These are phyloP conservation scores for Pseudomyrmex sp. DNA, from an alignment of 1,140 invertebrate species.

Conservation along the genomic window DNA sequence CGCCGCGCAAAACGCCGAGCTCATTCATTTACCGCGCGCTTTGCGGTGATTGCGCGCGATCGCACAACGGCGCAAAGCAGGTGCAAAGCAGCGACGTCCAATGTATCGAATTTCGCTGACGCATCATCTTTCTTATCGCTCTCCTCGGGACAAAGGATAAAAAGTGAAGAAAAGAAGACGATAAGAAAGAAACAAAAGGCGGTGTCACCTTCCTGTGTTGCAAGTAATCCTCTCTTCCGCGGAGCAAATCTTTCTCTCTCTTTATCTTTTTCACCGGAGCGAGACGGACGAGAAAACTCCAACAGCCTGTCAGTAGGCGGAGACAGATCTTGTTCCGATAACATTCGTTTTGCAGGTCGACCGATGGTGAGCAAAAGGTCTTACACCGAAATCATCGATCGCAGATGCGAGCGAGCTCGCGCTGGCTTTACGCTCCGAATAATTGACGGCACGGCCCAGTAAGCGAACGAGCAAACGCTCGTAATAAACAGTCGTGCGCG, in stretches of 20 bases:
- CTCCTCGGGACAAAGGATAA: constrained; percentile 40
- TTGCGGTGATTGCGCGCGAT: constrained; percentile 4
- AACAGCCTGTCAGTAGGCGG: constrained; percentile 35
- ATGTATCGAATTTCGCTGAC: constrained; percentile 65
- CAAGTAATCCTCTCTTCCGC: constrained; percentile 20
- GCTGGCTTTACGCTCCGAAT: constrained; percentile 61
- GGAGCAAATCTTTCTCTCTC: not conserved
- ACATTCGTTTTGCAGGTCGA: constrained; percentile 40
- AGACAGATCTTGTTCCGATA: constrained; percentile 55
- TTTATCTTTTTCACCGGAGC: not conserved
- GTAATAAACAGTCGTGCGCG: constrained; percentile 55
- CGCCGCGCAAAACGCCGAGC: constrained; percentile 2
- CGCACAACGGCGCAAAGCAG: constrained; percentile 24
- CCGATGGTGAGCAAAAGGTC: constrained; percentile 45
- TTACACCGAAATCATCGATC: constrained; percentile 57
- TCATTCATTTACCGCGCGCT: constrained; percentile 45
- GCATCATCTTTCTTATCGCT: constrained; percentile 48
- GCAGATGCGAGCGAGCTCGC: constrained; percentile 37
- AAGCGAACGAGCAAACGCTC: constrained; percentile 52
- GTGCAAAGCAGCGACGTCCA: constrained; percentile 61
- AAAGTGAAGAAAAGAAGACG: constrained; percentile 7
- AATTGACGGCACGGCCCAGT: constrained; percentile 45
- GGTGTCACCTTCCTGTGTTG: constrained; percentile 29
- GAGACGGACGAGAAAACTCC: constrained; percentile 27
- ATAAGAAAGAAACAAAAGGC: constrained; percentile 36